A percentile compares a stretch with the other conserved stretches of the same genome.
Evolutionary conservation across 2,888 invertebrate species (phyloP).

Genomic region (Himalopsyche anomala): DNA sequence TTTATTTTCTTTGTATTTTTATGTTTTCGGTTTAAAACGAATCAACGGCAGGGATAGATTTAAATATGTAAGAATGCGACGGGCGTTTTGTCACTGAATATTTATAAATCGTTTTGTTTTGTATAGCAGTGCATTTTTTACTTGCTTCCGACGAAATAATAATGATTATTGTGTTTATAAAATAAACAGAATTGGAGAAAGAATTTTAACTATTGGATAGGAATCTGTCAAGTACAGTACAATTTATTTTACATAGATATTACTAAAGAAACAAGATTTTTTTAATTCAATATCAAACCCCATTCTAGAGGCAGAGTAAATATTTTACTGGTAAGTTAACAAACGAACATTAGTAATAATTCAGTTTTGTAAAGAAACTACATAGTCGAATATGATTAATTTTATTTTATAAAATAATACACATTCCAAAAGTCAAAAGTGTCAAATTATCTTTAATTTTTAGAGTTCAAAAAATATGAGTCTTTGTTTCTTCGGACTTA

Average conservation of each 20-base stretch:
- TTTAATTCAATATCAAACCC: neutral
- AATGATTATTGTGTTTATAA: neutral
- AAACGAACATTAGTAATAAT: too few species aligned
- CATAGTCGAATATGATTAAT: too few species aligned
- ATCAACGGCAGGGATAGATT: constrained; percentile 8
- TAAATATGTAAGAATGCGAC: constrained; percentile 42
- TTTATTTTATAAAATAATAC: too few species aligned
- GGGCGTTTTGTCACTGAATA: constrained; percentile 36
- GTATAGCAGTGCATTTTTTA: neutral
- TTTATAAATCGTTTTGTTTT: constrained; percentile 40
- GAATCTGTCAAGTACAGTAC: neutral
- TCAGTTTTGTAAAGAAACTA: too few species aligned
- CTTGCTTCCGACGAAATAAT: neutral
- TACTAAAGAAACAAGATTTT: neutral
- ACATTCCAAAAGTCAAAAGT: too few species aligned
- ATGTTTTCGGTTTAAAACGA: constrained; percentile 42
- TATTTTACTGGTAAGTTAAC: neutral
- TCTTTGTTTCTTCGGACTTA: too few species aligned
- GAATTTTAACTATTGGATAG: neutral
- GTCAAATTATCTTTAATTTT: too few species aligned
- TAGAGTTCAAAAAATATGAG: too few species aligned
- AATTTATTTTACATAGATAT: neutral
- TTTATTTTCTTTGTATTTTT: constrained; percentile 35
- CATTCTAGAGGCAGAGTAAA: too few species aligned
- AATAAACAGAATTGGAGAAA: neutral